Conservation (phyloP, 1,140 invertebrate species). For the Drosophila melanogaster region Release_6_plus_ISO1_MT NC_004354.4:12228501-12229000, state of each 20-base stretch:
- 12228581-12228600: constrained; percentile 39
- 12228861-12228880: too few species aligned
- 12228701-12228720: background rate
- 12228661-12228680: constrained; percentile 82
- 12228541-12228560: constrained; percentile 33
- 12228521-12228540: constrained; percentile 68
- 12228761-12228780: constrained; percentile 83
- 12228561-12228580: constrained; percentile 28
- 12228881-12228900: constrained; percentile 30
- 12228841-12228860: background rate
- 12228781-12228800: constrained; percentile 63
- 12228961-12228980: constrained; percentile 47
- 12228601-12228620: constrained; percentile 7
- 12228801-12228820: constrained; percentile 82
- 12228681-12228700: constrained; percentile 33
- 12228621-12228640: constrained; percentile 37
- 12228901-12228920: constrained; percentile 65
- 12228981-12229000: constrained; percentile 71
- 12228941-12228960: constrained; percentile 42
- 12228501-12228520: constrained; percentile 84
- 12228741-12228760: constrained; percentile 46
- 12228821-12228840: constrained; percentile 44
- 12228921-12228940: constrained; percentile 57
- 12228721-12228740: background rate
- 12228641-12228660: constrained; percentile 60